phyloP scores from a whole-genome alignment of 2,797 vertebrate species.

The Fundulus diaphanus region DNA sequence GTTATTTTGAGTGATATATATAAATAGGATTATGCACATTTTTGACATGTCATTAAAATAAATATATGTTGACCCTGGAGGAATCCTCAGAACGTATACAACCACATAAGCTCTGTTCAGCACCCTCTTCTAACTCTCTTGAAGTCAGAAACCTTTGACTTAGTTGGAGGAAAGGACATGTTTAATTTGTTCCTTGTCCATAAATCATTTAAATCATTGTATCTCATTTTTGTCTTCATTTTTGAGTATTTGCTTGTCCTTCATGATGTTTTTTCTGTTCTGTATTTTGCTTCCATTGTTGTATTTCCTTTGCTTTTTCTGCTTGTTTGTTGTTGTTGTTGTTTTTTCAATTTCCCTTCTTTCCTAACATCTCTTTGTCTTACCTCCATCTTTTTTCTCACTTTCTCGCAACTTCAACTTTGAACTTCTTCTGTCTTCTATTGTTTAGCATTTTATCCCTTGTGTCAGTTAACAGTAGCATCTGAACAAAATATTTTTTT shows the following conservation, averaged over 20 bases:
- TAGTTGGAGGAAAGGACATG: not conserved
- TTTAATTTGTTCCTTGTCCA: not conserved
- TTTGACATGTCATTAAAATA: not conserved
- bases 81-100: slow-evolving; percentile 28
- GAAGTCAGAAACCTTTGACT: slow-evolving; percentile 4
- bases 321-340: too few relatives aligned
- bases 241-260: not conserved
- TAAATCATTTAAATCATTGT: not conserved
- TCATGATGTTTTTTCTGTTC: not conserved
- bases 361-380: not conserved
- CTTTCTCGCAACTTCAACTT: not conserved
- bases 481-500: not conserved
- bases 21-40: slow-evolving; percentile 5
- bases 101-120: slow-evolving; percentile 26
- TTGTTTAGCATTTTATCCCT: not conserved
- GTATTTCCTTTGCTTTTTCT: not conserved
- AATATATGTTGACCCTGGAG: not conserved
- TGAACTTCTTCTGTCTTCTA: not conserved
- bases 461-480: not conserved
- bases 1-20: slow-evolving; percentile 6
- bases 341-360: not conserved
- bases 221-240: not conserved
- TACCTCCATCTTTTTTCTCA: not conserved
- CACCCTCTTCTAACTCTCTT: not conserved
- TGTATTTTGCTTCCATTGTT: not conserved